A percentile compares a stretch with the other conserved stretches of the same genome.
Evolutionary conservation across 2,113 vertebrate genomes (phyloP).

Genomic region (Corapipo altera): DNA sequence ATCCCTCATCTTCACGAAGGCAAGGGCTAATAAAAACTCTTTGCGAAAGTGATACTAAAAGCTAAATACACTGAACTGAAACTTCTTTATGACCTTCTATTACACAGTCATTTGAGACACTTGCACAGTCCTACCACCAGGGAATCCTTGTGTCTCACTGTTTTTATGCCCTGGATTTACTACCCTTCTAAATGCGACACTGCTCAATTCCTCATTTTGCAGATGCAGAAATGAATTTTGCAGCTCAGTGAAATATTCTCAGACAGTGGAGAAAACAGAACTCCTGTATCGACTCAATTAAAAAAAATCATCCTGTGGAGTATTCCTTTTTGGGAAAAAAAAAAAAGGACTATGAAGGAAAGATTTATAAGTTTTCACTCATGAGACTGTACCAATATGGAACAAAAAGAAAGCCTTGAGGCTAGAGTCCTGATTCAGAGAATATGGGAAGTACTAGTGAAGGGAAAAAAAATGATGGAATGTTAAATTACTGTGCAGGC

Average conservation of each 20-base stretch:
- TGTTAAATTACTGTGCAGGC: not conserved
- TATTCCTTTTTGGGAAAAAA: not conserved
- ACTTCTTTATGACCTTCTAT: not conserved
- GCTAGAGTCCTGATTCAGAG: not conserved
- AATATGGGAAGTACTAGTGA: conserved; percentile 17
- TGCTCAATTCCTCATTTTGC: not conserved
- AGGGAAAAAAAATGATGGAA: not conserved
- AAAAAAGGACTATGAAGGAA: not conserved
- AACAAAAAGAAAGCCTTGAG: not conserved
- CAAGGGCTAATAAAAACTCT: not conserved
- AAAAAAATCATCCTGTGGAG: not conserved
- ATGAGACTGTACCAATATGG: not conserved
- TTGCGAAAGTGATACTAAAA: not conserved
- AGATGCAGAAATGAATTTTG: not conserved
- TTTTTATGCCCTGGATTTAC: not conserved
- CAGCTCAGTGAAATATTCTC: not conserved
- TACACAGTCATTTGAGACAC: not conserved
- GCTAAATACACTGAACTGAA: not conserved
- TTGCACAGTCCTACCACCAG: not conserved
- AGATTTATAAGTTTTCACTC: not conserved
- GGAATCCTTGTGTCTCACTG: not conserved
- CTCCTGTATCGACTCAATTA: not conserved
- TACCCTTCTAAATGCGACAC: not conserved
- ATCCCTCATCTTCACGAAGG: not conserved
- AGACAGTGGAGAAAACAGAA: not conserved